Conservation (phyloP, 2,797 vertebrate genomes). For the Cossypha polioptera region DNA sequence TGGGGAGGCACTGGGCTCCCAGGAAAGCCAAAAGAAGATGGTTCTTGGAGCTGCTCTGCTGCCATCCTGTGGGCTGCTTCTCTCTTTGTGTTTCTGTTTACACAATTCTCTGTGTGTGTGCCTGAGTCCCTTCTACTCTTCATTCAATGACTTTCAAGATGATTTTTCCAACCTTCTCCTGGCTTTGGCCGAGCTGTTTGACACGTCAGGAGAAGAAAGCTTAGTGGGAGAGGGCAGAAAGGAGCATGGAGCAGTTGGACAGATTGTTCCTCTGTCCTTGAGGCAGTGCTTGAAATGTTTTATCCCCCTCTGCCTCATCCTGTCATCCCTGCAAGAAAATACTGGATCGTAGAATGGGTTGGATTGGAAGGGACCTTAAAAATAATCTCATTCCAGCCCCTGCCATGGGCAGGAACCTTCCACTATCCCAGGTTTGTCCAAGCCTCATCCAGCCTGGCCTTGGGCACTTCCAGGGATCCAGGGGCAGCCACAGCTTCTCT, state of each 20-base stretch:
- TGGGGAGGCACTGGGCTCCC: background rate
- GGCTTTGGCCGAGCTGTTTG: background rate
- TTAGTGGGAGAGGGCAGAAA: background rate
- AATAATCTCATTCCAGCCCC: background rate
- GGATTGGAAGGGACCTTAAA: background rate
- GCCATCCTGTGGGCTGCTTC: slow-evolving; percentile 58
- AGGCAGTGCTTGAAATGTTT: background rate
- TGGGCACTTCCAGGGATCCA: background rate
- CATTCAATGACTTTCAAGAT: background rate
- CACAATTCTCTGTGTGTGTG: background rate
- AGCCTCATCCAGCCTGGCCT: rapidly evolving
- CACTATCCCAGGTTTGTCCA: background rate
- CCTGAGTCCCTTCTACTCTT: background rate
- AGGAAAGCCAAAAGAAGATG: background rate
- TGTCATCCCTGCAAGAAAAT: background rate
- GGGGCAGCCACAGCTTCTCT: background rate
- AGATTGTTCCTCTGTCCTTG: background rate
- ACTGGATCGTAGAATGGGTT: background rate
- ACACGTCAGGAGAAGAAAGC: background rate
- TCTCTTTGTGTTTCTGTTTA: background rate
- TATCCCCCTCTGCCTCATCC: background rate
- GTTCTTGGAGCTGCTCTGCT: slow-evolving; percentile 35
- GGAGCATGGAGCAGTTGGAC: background rate
- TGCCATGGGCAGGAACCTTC: background rate
- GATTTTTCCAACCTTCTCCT: background rate